Conservation (phyloP, 1,140 invertebrate genomes). For the Nasonia giraulti region DNA sequence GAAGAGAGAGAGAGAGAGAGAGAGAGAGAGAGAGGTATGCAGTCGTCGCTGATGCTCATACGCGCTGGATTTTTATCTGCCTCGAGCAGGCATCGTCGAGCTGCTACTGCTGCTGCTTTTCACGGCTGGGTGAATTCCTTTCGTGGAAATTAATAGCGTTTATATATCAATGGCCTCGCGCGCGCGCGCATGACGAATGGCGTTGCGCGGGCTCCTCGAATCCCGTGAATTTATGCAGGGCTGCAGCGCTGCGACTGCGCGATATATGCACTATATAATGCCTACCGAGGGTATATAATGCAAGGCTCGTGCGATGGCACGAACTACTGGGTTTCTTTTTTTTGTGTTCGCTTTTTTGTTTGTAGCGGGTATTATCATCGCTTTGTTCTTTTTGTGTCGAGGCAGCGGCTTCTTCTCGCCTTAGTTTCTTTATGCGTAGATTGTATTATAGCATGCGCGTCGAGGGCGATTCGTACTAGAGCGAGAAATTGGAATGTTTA, state of each 20-base stretch:
- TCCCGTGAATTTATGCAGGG: constrained; percentile 61
- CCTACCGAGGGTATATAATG: constrained; percentile 5
- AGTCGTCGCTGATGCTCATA: background rate
- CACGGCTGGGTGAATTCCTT: constrained; percentile 68
- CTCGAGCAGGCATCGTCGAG: constrained; percentile 25
- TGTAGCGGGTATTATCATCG: background rate
- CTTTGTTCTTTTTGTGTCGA: background rate
- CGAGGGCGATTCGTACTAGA: background rate
- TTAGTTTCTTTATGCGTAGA: background rate
- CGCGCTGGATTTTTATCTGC: constrained; percentile 55
- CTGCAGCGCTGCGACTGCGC: constrained; percentile 47
- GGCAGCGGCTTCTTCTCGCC: background rate
- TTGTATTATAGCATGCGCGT: background rate
- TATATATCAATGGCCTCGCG: constrained; percentile 59
- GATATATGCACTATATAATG: constrained; percentile 15
- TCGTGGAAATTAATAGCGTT: constrained; percentile 70
- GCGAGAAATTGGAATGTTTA: constrained; percentile 44
- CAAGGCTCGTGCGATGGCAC: constrained; percentile 42
- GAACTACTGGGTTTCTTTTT: background rate
- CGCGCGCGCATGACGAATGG: constrained; percentile 59
- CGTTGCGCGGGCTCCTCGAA: constrained; percentile 14
- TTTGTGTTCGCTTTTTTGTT: background rate
- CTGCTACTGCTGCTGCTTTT: constrained; percentile 57
- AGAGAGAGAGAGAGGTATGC: constrained; percentile 28
- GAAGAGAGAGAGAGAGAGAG: background rate